Base-by-base conservation (phyloP, 2,113 vertebrate genomes). In the Camelus dromedarius region DNA sequence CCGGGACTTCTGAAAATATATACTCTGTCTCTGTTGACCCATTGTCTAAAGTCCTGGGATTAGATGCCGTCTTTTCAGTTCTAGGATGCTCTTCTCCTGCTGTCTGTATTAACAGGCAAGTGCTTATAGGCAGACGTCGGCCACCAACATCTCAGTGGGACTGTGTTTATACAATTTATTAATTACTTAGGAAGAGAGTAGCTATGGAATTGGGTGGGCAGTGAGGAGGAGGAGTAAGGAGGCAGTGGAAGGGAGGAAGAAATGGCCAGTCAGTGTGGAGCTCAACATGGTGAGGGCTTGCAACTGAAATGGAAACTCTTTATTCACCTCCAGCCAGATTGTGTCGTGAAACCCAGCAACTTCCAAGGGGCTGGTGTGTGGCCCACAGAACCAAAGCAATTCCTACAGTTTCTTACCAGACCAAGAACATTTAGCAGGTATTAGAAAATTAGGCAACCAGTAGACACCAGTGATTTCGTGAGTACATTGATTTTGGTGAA, bases 161-260 rank as follows among this genome's bases (percentile, higher is more conserved):
- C 62, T 54, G 22, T n/a, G 30, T 79, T 92, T 38, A 56, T 42
- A 88, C 66, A 79, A 67, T 28, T 14, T 69, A 46, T 0, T 13
- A 28, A 58, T 88, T 76, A 15, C 46, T 54, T 88, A 84, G 48
- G 20, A 5, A 67, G 38, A 16, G 58, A 77, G 60, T 32, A 50
- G 8, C 48, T 38, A 0, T 75, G 60, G 42, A 64, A 42, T 15
- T 32, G 32, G 32, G 3, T 26, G 3, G 6, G 8, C 6, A 15
- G 1, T 1, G 0, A 56, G 2, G 0, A 3, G 5, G 14, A 72
- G 10, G 9, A 19, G 19, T 3, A 20, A 67, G 7, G 28, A 48
- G 42, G 5, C 54, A 30, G 28, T 14, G 0, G 42, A 50, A 85
- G 30, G 8, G 0, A 5, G 19, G 14, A n/a, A 3, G 4, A 48